A percentile compares a stretch with the other conserved stretches of the same genome.
These are phyloP conservation scores for Caenorhabditis inopinata DNA, from an alignment of 1,140 invertebrate genomes.

Conservation along the genomic window DNA sequence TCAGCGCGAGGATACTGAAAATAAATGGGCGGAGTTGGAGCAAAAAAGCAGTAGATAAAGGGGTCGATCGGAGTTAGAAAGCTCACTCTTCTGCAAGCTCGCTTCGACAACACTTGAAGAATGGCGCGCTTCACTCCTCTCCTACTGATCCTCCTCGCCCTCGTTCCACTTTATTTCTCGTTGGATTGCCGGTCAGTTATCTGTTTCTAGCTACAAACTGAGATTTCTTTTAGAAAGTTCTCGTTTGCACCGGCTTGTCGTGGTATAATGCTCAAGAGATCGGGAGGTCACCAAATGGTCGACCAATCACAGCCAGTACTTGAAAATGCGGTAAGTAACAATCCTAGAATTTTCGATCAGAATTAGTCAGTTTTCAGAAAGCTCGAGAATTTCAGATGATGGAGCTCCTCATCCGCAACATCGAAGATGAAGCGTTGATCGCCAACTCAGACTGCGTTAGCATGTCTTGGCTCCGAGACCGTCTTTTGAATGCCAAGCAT, in stretches of 20 bases:
- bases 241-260: conserved; percentile 52
- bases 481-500: conserved; percentile 5
- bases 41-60: conserved; percentile 23
- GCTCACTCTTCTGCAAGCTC: conserved; percentile 24
- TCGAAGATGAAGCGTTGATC: conserved; percentile 23
- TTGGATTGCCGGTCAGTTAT: neutral
- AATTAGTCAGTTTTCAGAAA: neutral
- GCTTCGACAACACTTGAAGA: conserved; percentile 21
- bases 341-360: neutral
- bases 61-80: neutral
- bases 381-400: neutral
- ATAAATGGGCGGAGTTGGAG: neutral
- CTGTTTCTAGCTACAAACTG: too few relatives aligned
- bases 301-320: neutral
- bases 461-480: conserved; percentile 5
- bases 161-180: conserved; percentile 1
- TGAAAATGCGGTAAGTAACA: neutral
- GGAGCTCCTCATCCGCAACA: conserved; percentile 24
- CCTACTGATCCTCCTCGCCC: conserved; percentile 1
- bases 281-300: conserved; percentile 22
- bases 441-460: conserved; percentile 27
- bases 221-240: conserved; percentile 45
- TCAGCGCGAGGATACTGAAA: neutral
- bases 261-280: conserved; percentile 50
- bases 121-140: conserved; percentile 30